These are phyloP conservation scores for Apamea monoglypha DNA, from an alignment of 2,888 invertebrate species.

Conservation along the genomic window DNA sequence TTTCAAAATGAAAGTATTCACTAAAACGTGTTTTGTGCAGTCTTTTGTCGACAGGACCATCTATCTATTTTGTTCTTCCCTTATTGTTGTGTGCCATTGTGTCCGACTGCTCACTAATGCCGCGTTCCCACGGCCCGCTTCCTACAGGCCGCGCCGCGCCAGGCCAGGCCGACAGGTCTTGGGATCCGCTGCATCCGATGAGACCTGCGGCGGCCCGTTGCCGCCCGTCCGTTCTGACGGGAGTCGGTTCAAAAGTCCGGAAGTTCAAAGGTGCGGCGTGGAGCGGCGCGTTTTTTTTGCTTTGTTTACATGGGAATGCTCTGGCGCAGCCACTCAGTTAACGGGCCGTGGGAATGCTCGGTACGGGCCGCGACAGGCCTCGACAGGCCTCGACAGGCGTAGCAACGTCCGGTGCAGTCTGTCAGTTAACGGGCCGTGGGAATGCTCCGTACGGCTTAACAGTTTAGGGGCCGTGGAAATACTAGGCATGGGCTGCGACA, in stretches of 20 bases:
- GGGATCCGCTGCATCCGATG: background rate
- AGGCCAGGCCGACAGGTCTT: background rate
- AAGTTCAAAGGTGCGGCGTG: background rate
- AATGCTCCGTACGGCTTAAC: too few relatives aligned
- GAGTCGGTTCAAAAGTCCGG: background rate
- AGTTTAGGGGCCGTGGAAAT: background rate
- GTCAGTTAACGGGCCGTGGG: too few relatives aligned
- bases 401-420: too few relatives aligned
- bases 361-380: too few relatives aligned
- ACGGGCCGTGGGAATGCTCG: too few relatives aligned
- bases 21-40: slow-evolving; percentile 54
- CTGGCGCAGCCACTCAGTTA: too few relatives aligned
- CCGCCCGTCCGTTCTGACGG: background rate
- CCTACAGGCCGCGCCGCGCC: background rate
- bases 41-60: slow-evolving; percentile 51
- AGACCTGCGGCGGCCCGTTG: background rate
- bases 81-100: slow-evolving; percentile 61
- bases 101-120: slow-evolving; percentile 41
- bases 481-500: background rate
- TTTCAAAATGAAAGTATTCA: slow-evolving; percentile 58
- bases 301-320: background rate
- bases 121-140: background rate
- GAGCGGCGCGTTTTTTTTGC: rapidly evolving
- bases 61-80: slow-evolving; percentile 55
- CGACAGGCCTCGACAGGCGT: too few relatives aligned